Conservation (phyloP, 1,140 invertebrate genomes). For the Ceratosolen fusciceps region DNA sequence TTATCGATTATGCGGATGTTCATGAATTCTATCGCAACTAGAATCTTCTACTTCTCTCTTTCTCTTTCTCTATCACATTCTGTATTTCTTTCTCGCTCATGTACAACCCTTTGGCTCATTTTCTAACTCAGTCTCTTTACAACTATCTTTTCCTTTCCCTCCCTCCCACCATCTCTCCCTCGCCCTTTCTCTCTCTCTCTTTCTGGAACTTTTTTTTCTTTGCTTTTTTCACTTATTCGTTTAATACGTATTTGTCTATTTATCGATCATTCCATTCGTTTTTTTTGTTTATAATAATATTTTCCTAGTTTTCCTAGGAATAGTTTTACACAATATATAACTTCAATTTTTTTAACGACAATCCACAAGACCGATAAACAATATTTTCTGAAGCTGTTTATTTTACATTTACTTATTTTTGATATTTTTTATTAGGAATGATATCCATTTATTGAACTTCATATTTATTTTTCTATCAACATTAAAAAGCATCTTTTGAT, state of each 20-base stretch:
- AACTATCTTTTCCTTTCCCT: background rate
- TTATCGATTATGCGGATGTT: slow-evolving; percentile 29
- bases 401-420: no score
- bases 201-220: slow-evolving; percentile 17
- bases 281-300: no score
- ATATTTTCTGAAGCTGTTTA: no score
- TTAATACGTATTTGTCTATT: no score
- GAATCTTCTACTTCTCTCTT: slow-evolving; percentile 21
- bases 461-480: no score
- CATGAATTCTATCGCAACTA: slow-evolving; percentile 22
- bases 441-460: no score
- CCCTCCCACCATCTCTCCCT: background rate
- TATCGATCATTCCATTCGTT: no score
- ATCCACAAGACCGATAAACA: no score
- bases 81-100: background rate
- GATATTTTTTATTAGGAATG: no score
- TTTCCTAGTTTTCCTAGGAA: slow-evolving; percentile 24
- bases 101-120: slow-evolving; percentile 3
- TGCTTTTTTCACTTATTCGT: no score
- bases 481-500: no score
- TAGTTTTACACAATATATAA: slow-evolving; percentile 2
- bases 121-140: background rate
- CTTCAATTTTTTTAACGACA: background rate
- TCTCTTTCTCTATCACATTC: background rate
- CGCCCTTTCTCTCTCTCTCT: background rate